phyloP scores from a whole-genome alignment of 2,888 invertebrate genomes.

The Hermaeophaga mercurialis region DNA sequence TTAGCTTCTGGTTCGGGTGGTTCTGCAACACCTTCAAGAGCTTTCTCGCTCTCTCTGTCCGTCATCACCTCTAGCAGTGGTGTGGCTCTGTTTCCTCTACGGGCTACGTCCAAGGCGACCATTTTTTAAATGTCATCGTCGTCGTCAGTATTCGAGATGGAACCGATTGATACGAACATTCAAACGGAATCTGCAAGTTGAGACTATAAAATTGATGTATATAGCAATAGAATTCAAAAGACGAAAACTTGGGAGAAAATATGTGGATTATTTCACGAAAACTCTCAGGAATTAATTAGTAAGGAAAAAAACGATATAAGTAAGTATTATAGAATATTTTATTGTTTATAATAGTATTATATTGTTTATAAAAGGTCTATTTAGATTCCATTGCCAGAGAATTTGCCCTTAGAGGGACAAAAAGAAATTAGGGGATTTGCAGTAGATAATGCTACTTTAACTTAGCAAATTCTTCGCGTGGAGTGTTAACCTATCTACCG shows the following conservation, averaged over 20 bases:
- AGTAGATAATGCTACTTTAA: too few species aligned
- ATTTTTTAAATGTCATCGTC: constrained; percentile 1
- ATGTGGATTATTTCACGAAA: not conserved
- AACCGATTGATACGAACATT: constrained; percentile 16
- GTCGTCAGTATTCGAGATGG: constrained; percentile 1
- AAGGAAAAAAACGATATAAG: not conserved
- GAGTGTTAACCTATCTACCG: too few species aligned
- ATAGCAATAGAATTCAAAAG: not conserved
- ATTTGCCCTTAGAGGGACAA: too few species aligned
- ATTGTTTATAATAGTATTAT: too few species aligned
- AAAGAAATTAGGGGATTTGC: too few species aligned
- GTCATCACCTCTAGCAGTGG: not conserved
- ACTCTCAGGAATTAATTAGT: not conserved
- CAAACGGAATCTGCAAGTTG: constrained; percentile 8
- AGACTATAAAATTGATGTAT: not conserved
- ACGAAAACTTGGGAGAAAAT: not conserved
- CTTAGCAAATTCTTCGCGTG: too few species aligned
- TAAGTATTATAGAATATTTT: too few species aligned
- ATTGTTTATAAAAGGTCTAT: too few species aligned
- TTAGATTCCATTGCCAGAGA: too few species aligned
- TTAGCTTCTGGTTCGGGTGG: too few species aligned
- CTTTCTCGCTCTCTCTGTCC: too few species aligned
- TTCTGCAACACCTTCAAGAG: too few species aligned
- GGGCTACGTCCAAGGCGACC: not conserved
- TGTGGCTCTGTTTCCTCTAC: not conserved